A percentile compares a stretch with the other conserved stretches of the same genome.
Evolutionary conservation across 1,140 invertebrate genomes (phyloP).

Genomic region (Eufriesea mexicana): DNA sequence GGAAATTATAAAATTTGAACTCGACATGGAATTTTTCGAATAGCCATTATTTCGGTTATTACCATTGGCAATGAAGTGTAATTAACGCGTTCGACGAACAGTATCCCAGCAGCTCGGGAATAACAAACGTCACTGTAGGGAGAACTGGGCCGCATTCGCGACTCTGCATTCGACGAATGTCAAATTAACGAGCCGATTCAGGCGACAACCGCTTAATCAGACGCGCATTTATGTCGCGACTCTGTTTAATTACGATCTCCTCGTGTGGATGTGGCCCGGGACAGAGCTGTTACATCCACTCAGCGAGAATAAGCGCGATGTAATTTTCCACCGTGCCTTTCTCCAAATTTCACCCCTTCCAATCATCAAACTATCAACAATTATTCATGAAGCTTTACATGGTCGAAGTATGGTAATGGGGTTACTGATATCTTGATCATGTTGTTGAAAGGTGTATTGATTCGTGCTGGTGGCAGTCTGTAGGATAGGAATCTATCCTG

Average conservation of each 20-base stretch:
- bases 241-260: constrained; percentile 47
- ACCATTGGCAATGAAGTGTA: neutral
- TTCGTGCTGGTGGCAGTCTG: neutral
- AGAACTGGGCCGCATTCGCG: neutral
- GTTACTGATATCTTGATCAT: neutral
- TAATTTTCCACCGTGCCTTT: constrained; percentile 32
- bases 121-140: constrained; percentile 18
- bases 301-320: constrained; percentile 10
- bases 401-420: neutral
- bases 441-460: neutral
- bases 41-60: neutral
- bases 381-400: neutral
- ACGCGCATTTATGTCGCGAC: constrained; percentile 42
- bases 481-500: no score
- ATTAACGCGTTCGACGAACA: constrained; percentile 10
- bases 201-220: constrained; percentile 55
- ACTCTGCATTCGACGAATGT: constrained; percentile 33
- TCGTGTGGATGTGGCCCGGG: neutral
- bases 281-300: constrained; percentile 13
- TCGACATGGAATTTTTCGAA: neutral
- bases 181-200: constrained; percentile 55
- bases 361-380: neutral
- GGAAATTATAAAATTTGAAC: no score
- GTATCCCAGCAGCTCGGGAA: neutral
- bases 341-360: constrained; percentile 20